Percentiles rank a stretch among this genome's conserved stretches.
These are phyloP conservation scores for Drosophila atripex DNA, from an alignment of 2,888 invertebrate genomes.

Conservation along the genomic window DNA sequence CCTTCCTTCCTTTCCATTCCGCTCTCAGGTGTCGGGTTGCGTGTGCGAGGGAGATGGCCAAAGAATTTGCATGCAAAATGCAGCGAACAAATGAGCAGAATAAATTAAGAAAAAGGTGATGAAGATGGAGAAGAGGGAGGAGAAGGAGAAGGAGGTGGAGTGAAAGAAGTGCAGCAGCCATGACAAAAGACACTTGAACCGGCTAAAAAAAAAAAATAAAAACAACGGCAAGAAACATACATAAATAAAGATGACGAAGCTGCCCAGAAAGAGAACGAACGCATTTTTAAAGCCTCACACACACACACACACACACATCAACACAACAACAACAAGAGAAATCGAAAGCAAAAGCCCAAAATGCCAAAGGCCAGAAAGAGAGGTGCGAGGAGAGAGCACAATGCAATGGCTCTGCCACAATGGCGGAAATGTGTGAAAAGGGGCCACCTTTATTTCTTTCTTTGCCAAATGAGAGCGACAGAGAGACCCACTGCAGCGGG, in stretches of 20 bases:
- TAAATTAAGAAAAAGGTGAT: constrained; percentile 56
- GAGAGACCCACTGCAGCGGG: constrained; percentile 1
- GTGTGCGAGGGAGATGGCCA: constrained; percentile 15
- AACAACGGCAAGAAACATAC: constrained; percentile 41
- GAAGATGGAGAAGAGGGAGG: constrained; percentile 20
- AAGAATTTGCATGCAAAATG: constrained; percentile 42
- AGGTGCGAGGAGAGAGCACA: constrained; percentile 11
- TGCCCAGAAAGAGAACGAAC: constrained; percentile 39
- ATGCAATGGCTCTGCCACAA: constrained; percentile 75
- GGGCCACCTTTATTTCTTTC: constrained; percentile 8
- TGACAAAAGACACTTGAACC: constrained; percentile 72
- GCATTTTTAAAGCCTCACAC: neutral
- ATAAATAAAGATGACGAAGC: constrained; percentile 80
- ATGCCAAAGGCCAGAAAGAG: constrained; percentile 21
- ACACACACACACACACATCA: neutral
- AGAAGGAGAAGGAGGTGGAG: constrained; percentile 15
- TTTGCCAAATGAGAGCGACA: constrained; percentile 36
- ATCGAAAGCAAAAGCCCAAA: constrained; percentile 18
- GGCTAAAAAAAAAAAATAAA: constrained; percentile 10
- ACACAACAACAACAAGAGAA: constrained; percentile 10
- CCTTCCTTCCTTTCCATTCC: neutral
- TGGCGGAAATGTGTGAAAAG: constrained; percentile 79
- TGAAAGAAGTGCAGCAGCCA: constrained; percentile 52
- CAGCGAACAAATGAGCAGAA: constrained; percentile 66
- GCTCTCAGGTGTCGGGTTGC: constrained; percentile 15